Evolutionary conservation across 2,797 vertebrate genomes (phyloP).

Genomic region (Menidia menidia): DNA sequence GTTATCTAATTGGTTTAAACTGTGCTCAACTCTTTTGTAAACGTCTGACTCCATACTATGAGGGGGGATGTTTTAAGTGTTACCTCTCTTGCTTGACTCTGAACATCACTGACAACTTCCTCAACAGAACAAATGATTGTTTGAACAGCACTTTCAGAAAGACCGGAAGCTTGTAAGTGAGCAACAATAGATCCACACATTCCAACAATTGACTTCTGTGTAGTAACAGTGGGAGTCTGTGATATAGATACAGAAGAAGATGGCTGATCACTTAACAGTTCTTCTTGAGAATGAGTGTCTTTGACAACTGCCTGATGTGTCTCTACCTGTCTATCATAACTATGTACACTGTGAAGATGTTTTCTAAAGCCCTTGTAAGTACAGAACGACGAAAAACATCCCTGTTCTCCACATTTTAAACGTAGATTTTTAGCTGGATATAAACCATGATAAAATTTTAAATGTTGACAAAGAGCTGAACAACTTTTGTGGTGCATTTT

Average conservation of each 20-base stretch:
- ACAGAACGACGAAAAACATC: slow-evolving; percentile 23
- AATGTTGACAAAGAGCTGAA: slow-evolving; percentile 19
- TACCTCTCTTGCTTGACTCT: too few species aligned
- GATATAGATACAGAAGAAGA: too few species aligned
- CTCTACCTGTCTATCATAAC: too few species aligned
- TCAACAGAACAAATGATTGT: slow-evolving; percentile 5
- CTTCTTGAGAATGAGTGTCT: too few species aligned
- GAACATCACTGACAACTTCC: slow-evolving; percentile 13
- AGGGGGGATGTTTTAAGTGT: background rate
- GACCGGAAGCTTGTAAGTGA: slow-evolving; percentile 1
- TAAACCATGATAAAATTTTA: slow-evolving; percentile 22
- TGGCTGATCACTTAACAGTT: background rate
- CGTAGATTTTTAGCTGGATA: background rate
- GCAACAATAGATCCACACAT: background rate
- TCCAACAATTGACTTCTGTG: background rate
- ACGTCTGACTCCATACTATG: background rate
- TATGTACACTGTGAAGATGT: background rate
- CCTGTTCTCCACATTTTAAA: slow-evolving; percentile 20
- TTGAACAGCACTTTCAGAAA: background rate
- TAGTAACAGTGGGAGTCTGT: background rate
- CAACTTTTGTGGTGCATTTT: slow-evolving; percentile 7
- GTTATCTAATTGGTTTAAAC: slow-evolving; percentile 6
- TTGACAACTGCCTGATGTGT: too few species aligned
- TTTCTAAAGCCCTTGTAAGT: slow-evolving; percentile 17
- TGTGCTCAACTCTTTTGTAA: slow-evolving; percentile 3